Evolutionary conservation across 2,888 invertebrate genomes (phyloP).

Genomic region (Drosophila fulvimacula): DNA sequence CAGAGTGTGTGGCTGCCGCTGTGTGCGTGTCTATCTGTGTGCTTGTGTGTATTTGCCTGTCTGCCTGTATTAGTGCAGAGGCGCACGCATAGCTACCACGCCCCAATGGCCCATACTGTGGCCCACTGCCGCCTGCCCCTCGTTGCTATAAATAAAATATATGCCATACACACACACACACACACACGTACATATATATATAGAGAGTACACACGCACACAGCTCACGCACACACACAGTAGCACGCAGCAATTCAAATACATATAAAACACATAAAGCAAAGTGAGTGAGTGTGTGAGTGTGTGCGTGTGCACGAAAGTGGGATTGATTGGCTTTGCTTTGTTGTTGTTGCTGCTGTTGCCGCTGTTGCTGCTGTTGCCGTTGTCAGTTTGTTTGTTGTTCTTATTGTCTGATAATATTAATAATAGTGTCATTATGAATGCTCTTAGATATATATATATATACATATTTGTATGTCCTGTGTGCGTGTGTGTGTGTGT

Average conservation of each 20-base stretch:
- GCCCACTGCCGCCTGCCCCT: constrained; percentile 52
- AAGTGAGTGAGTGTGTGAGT: background rate
- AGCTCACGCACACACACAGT: background rate
- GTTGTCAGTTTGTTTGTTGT: constrained; percentile 18
- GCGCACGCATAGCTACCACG: constrained; percentile 24
- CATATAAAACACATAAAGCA: constrained; percentile 1
- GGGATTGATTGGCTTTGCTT: constrained; percentile 67
- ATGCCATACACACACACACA: constrained; percentile 30
- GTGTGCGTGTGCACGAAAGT: constrained; percentile 36
- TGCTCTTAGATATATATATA: constrained; percentile 8
- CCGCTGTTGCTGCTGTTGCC: background rate
- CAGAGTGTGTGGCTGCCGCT: background rate
- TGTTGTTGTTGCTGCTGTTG: background rate
- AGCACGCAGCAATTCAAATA: constrained; percentile 3
- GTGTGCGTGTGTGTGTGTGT: background rate
- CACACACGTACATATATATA: constrained; percentile 4
- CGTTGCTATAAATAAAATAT: constrained; percentile 74
- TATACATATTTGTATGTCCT: background rate
- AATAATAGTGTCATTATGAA: constrained; percentile 54
- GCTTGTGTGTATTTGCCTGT: constrained; percentile 11
- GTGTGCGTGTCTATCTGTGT: constrained; percentile 14
- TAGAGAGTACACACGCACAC: constrained; percentile 1
- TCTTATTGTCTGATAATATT: constrained; percentile 57
- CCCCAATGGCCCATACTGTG: constrained; percentile 1
- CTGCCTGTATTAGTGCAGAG: constrained; percentile 6